Base-by-base conservation (phyloP, 2,113 vertebrate species). In the Ammodytes dubius region DNA sequence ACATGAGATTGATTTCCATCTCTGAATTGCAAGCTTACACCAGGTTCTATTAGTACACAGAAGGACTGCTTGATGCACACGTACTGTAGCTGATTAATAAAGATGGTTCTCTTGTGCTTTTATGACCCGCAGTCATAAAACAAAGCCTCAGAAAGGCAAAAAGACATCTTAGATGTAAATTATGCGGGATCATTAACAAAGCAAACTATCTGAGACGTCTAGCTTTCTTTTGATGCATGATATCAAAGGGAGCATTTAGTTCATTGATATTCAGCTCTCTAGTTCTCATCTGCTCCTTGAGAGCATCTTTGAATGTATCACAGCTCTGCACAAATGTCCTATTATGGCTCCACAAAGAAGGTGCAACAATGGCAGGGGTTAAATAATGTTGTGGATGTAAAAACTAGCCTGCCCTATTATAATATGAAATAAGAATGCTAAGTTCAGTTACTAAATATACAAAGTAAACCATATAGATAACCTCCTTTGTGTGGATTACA, bases 221-320 rank as follows among this genome's bases (percentile, higher is more conserved):
- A 64, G 11, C 54, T 81, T 68, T 77, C 70, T 69, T 77, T 54
- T 17, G 14, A 76, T 61, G 66, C 63, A 64, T 13, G 40, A 71
- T 79, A 86, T 76, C 73, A 91, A 87, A 89, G 70, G 68, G 14
- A 77, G 47, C 7, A 60, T 75, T 11, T 47, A 0, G 39, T 40
- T 53, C 68, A 77, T 42, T 74, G n/a, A 78, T 74, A 67, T 79
- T 73, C 46, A 77, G 15, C 15, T 71, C 65, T 81, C 60, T 61
- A 59, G 82, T 58, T 72, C 5, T 75, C 19, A 64, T 83, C 60
- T 19, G 50, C 43, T 77, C 19, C 47, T 73, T 49, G 15, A 86
- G 42, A 68, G 37, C 7, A 37, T 1, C 68, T 85, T 82, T 89
- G 73, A 88, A 85, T 74, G 63, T n/a, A 37, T 66, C 46, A 70